These are phyloP conservation scores for Desmodus rotundus DNA, from an alignment of 2,113 vertebrate species.

Conservation along the genomic window DNA sequence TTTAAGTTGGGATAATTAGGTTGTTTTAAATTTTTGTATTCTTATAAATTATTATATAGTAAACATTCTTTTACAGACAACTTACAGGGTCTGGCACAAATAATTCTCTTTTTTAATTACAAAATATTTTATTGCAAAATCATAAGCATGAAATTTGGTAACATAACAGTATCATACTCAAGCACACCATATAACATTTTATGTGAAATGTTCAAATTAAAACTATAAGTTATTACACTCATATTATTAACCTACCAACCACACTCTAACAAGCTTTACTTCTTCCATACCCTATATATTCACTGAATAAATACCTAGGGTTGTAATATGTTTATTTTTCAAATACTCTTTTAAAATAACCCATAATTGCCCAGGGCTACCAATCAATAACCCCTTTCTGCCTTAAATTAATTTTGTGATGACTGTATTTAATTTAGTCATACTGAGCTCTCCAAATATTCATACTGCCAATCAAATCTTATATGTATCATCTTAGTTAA, in stretches of 20 bases:
- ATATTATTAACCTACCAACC: too few relatives aligned
- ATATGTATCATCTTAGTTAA: neutral
- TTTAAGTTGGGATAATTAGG: neutral
- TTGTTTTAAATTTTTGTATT: neutral
- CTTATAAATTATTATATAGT: neutral
- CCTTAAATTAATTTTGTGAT: neutral
- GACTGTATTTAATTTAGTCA: neutral
- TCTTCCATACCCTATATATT: too few relatives aligned
- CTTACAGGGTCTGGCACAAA: neutral
- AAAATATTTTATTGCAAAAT: too few relatives aligned
- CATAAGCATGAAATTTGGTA: too few relatives aligned
- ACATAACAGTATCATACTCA: too few relatives aligned
- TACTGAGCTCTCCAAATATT: neutral
- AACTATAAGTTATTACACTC: too few relatives aligned
- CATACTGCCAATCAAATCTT: neutral
- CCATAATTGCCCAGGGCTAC: neutral
- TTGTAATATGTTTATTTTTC: neutral
- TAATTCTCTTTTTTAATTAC: too few relatives aligned
- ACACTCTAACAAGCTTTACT: too few relatives aligned
- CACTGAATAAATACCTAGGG: neutral
- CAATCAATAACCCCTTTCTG: neutral
- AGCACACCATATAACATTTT: too few relatives aligned
- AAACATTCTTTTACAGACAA: neutral
- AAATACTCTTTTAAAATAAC: neutral
- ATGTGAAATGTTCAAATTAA: too few relatives aligned